Evolutionary conservation across 2,797 vertebrate species (phyloP).

Genomic region (Darevskia mixta): DNA sequence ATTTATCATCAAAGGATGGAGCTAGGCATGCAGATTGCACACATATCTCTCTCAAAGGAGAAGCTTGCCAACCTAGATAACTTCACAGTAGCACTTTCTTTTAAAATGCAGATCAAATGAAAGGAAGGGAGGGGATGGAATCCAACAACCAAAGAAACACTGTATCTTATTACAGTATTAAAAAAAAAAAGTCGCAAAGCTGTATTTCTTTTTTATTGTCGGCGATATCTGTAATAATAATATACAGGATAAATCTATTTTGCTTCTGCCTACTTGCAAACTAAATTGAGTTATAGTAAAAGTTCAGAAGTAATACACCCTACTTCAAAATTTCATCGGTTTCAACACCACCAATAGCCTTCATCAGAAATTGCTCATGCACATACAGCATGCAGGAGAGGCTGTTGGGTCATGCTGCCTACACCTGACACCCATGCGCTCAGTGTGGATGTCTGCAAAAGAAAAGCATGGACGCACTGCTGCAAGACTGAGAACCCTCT

Average conservation of each 20-base stretch:
- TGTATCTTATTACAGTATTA: constrained; percentile 39
- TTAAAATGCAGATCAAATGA: constrained; percentile 68
- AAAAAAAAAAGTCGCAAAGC: constrained; percentile 2
- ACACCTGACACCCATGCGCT: not conserved
- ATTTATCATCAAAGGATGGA: constrained; percentile 70
- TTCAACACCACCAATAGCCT: not conserved
- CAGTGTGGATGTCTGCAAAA: too few species aligned
- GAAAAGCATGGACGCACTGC: not conserved
- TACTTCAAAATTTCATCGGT: not conserved
- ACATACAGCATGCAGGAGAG: not conserved
- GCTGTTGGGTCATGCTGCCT: not conserved
- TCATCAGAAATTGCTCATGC: not conserved
- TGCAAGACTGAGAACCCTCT: too few species aligned
- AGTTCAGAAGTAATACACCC: constrained; percentile 20
- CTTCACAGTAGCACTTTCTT: constrained; percentile 56
- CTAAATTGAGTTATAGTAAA: constrained; percentile 4
- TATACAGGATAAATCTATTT: constrained; percentile 8
- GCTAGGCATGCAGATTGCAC: constrained; percentile 62
- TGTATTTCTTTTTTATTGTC: constrained; percentile 31
- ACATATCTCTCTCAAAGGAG: constrained; percentile 71
- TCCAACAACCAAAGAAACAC: constrained; percentile 52
- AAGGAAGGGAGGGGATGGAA: constrained; percentile 27
- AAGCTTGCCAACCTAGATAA: constrained; percentile 70
- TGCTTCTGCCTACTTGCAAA: constrained; percentile 11
- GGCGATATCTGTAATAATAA: not conserved